A percentile compares a stretch with the other conserved stretches of the same genome.
These are phyloP conservation scores for Tarsius wallacei DNA, from an alignment of 2,797 vertebrate genomes.

Conservation along the genomic window DNA sequence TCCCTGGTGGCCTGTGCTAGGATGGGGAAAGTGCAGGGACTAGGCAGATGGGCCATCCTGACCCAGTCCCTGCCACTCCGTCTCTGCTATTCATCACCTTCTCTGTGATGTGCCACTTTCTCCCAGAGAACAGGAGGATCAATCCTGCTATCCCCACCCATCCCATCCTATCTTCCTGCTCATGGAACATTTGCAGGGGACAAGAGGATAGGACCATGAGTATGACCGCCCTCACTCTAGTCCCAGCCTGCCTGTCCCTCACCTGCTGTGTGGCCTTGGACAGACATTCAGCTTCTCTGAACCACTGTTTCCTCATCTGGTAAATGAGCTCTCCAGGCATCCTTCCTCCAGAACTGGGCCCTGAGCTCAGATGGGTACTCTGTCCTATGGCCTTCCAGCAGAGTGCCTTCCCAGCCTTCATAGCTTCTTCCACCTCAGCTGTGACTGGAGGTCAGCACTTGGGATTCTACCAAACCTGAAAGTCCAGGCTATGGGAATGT, in stretches of 20 bases:
- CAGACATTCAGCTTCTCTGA: neutral
- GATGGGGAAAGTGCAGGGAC: neutral
- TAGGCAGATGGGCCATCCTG: neutral
- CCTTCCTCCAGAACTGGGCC: fast-evolving
- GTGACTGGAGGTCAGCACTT: neutral
- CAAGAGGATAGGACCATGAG: neutral
- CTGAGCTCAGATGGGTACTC: fast-evolving
- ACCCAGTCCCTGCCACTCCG: neutral
- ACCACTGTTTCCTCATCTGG: neutral
- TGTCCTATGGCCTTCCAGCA: fast-evolving
- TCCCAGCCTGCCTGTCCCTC: neutral
- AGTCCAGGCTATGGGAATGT: constrained; percentile 82
- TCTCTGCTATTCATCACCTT: neutral
- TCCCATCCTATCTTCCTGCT: neutral
- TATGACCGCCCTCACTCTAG: neutral
- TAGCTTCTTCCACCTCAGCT: neutral
- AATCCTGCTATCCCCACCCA: fast-evolving
- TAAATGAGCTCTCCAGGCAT: fast-evolving
- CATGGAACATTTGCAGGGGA: neutral
- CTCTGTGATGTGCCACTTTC: neutral
- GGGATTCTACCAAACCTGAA: neutral
- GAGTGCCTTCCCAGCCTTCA: too few relatives aligned
- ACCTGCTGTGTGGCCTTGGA: neutral
- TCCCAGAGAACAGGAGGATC: neutral
- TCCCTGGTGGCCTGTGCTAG: neutral